Base-by-base conservation (phyloP, 2,113 vertebrate species). In the Cairina moschata region DNA sequence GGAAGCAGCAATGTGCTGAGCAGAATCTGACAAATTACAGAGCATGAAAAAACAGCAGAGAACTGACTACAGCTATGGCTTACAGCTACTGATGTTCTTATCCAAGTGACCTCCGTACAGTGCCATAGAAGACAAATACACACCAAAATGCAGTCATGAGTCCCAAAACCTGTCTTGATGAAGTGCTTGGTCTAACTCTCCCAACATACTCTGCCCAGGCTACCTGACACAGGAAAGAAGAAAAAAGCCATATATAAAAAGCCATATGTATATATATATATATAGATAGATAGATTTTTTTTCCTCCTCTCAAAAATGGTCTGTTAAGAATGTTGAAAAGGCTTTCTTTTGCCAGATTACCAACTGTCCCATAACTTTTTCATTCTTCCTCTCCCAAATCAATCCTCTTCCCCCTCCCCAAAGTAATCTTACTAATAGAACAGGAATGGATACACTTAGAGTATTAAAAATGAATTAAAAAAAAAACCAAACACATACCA, bases 61-160 rank as follows among this genome's bases (percentile, higher is more conserved):
- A 36, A 46, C 52, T 40, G 50, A 52, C 23, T 26, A 26, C 50
- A 52, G 50, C 50, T 52, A 52, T 12, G 22, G 11, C 50, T 52
- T 52, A 52, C 23, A 52, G 80, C 67, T 38, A 32, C 28, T 56
- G 4, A 4, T 73, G 83, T 65, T 79, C 5, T 60, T 77, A 25
- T 69, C 11, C 11, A 55, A 46, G 38, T 31, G 58, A 69, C 17
- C 42, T 83, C 11, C 21, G 0, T n/a, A n/a, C n/a, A n/a, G 0
- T 76, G 72, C 63, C 55, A 25, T n/a, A 65, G 68, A 32, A 68
- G 18, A 40, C 21, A 8, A 26, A 46, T 13, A 52, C n/a, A 55
- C 11, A 13, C 26, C 75, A 50, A 31, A 22, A 59, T 2, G 25
- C 6, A 48, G 26, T 11, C 32, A 6, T 1, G 42, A 25, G 38